These are phyloP conservation scores for Plutella xylostella DNA, from an alignment of 2,888 invertebrate species.

Conservation along the genomic window DNA sequence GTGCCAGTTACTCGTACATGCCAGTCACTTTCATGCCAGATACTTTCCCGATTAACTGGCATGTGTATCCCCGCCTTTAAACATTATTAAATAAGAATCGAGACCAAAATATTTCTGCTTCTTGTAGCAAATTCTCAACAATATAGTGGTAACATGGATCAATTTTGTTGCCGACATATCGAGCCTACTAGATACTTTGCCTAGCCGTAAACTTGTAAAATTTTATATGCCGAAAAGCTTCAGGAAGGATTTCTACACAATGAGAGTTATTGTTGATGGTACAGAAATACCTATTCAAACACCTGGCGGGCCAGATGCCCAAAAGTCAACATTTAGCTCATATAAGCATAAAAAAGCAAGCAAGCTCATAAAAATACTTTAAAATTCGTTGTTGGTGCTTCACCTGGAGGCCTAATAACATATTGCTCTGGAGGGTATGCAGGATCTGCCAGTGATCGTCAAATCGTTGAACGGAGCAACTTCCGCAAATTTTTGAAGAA, in stretches of 20 bases:
- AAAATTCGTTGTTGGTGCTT: slow-evolving; percentile 7
- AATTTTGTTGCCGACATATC: slow-evolving; percentile 1
- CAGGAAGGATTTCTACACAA: background rate
- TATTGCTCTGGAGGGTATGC: slow-evolving; percentile 9
- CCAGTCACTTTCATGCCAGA: too few relatives aligned
- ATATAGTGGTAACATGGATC: slow-evolving; percentile 3
- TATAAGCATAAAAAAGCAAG: slow-evolving; percentile 6
- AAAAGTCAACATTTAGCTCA: background rate
- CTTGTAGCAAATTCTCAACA: too few relatives aligned
- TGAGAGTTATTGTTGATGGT: slow-evolving; percentile 4
- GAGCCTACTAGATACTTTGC: background rate
- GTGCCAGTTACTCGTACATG: slow-evolving; percentile 1
- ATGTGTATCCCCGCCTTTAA: background rate
- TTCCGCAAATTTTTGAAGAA: background rate
- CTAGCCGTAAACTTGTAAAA: background rate
- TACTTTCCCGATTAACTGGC: background rate
- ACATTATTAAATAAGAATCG: too few relatives aligned
- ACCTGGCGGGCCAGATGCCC: background rate
- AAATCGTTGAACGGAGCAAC: background rate
- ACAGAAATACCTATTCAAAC: slow-evolving; percentile 7
- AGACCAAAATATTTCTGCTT: too few relatives aligned
- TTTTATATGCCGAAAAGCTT: background rate
- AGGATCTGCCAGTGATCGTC: slow-evolving; percentile 6
- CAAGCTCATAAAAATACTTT: slow-evolving; percentile 5
- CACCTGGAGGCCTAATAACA: slow-evolving; percentile 7